Evolutionary conservation across 1,140 invertebrate genomes (phyloP).

Genomic region (Eumeta japonica): DNA sequence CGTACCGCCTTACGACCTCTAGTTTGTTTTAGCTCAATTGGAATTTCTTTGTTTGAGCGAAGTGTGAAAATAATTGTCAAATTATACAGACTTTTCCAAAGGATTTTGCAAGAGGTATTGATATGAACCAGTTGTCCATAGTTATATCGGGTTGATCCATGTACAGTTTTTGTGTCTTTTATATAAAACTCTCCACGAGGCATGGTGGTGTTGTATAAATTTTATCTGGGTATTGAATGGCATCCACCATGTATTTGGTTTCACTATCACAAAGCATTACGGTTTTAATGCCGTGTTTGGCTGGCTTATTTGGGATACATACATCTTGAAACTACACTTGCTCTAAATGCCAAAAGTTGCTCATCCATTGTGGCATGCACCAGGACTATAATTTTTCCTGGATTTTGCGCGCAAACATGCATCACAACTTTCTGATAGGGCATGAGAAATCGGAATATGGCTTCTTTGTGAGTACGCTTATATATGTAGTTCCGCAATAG

Average conservation of each 20-base stretch:
- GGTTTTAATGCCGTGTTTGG: constrained; percentile 32
- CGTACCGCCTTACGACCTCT: constrained; percentile 9
- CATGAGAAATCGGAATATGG: too few relatives aligned
- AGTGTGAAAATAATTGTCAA: constrained; percentile 26
- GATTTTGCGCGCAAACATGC: too few relatives aligned
- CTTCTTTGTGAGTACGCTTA: too few relatives aligned
- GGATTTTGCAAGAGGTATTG: constrained; percentile 19
- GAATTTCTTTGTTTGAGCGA: constrained; percentile 29
- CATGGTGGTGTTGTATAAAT: constrained; percentile 12
- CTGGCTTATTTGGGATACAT: constrained; percentile 31
- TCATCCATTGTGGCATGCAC: constrained; percentile 27
- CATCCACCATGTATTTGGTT: constrained; percentile 34
- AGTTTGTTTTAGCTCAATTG: constrained; percentile 17
- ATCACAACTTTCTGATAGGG: too few relatives aligned
- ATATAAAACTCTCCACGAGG: constrained; percentile 21
- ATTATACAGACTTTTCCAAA: constrained; percentile 21
- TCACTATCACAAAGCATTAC: constrained; percentile 24
- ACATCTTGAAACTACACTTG: constrained; percentile 27
- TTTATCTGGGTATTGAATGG: constrained; percentile 28
- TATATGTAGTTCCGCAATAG: too few relatives aligned
- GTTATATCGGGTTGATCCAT: constrained; percentile 34
- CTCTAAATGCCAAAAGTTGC: constrained; percentile 24
- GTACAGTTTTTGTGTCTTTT: constrained; percentile 16
- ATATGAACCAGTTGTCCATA: constrained; percentile 44
- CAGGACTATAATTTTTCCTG: too few relatives aligned